phyloP scores from a whole-genome alignment of 2,888 invertebrate species.

The Clistopyga incitator region DNA sequence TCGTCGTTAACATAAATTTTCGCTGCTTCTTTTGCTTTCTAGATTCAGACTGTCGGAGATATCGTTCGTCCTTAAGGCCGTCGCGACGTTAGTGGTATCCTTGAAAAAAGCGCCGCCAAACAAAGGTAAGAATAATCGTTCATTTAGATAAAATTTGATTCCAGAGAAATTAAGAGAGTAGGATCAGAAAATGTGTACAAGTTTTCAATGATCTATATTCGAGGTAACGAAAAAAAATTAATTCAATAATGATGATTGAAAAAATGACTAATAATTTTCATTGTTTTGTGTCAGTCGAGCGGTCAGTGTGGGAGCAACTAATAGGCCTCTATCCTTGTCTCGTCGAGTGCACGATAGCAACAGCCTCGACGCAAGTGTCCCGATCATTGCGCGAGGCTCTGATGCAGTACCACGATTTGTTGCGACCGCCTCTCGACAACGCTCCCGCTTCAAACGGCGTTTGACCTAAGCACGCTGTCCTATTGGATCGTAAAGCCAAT shows the following conservation, averaged over 20 bases:
- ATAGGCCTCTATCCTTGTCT: slow-evolving; percentile 96
- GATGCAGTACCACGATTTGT: slow-evolving; percentile 93
- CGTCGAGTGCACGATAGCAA: slow-evolving; percentile 92
- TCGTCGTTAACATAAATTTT: slow-evolving; percentile 55
- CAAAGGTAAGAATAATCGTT: slow-evolving; percentile 87
- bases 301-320: slow-evolving; percentile 96
- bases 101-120: slow-evolving; percentile 96
- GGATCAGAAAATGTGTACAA: no score
- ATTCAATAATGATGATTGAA: background rate
- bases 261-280: background rate
- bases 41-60: slow-evolving; percentile 98
- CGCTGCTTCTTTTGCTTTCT: slow-evolving; percentile 73
- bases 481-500: slow-evolving; percentile 61
- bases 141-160: background rate
- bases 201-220: no score
- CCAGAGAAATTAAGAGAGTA: no score
- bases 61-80: slow-evolving; percentile 97
- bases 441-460: slow-evolving; percentile 80
- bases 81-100: slow-evolving; percentile 95
- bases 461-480: slow-evolving; percentile 75
- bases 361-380: slow-evolving; percentile 92
- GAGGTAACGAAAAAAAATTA: background rate
- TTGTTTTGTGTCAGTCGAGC: slow-evolving; percentile 88
- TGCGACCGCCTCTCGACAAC: slow-evolving; percentile 87
- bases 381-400: slow-evolving; percentile 93